These are phyloP conservation scores for Oncorhynchus gorbuscha DNA, from an alignment of 2,113 vertebrate species.

Conservation along the genomic window DNA sequence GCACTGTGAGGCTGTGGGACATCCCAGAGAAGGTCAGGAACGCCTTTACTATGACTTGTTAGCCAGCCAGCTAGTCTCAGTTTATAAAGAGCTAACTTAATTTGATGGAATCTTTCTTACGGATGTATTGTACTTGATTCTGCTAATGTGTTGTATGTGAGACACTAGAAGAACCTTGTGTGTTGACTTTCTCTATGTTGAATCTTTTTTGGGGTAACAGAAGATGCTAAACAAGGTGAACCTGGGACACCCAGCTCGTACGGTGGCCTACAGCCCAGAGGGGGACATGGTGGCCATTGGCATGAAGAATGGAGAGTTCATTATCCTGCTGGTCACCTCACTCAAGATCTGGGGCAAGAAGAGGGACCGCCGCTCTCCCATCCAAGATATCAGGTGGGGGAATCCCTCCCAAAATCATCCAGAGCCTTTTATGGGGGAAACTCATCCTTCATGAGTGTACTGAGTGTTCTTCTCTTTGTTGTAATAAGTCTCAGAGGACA, in stretches of 20 bases:
- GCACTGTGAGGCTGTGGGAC: conserved; percentile 95
- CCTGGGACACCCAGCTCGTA: conserved; percentile 87
- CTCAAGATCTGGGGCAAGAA: conserved; percentile 98
- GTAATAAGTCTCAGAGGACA: neutral
- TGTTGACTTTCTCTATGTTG: conserved; percentile 13
- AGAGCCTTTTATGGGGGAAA: neutral
- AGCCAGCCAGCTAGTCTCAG: neutral
- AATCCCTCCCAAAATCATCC: neutral
- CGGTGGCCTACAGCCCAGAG: conserved; percentile 92
- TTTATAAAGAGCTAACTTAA: neutral
- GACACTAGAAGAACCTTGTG: neutral
- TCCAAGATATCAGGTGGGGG: conserved; percentile 92
- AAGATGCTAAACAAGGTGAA: conserved; percentile 98
- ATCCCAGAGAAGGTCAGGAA: conserved; percentile 87
- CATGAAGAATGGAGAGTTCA: conserved; percentile 97
- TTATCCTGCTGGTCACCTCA: conserved; percentile 90
- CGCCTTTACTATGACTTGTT: neutral
- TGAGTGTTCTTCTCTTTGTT: neutral
- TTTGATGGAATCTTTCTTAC: neutral
- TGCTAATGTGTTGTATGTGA: neutral
- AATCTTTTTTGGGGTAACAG: conserved; percentile 71
- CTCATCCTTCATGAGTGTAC: neutral
- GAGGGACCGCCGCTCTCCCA: conserved; percentile 87
- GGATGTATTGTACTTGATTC: neutral
- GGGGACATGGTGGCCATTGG: conserved; percentile 98